Evolutionary conservation across 2,113 vertebrate species (phyloP), one percentile per base, ranked within the genome.

Genomic region (Romanogobio albipinnatus): DNA sequence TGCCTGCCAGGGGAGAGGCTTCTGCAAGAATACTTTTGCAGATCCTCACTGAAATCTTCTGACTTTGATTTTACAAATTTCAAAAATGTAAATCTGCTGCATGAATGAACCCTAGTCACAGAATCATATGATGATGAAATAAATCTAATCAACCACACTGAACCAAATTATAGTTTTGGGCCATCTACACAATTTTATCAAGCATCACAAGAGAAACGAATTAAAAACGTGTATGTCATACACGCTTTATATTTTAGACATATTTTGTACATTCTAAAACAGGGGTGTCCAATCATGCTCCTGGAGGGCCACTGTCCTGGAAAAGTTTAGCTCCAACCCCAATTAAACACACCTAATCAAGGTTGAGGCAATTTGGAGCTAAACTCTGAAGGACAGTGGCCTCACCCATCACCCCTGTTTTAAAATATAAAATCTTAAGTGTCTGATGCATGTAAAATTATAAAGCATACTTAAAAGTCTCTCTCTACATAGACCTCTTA

Each of bases 401-500:
- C 6, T 56, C 39, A 39, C 6, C 39, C 39, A 39, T 39, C 39
- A 19, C 15, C 6, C 17, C 17, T 56, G 6, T 56, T 56, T 56
- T 17, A 53, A 53, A 53, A 53, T 22, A 56, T 8, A 22, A 9
- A 56, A 56, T 56, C 17, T 56, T 19, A 19, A 70, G 36, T n/a
- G 2, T 17, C 36, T n/a, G 66, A 43, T 70, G 66, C 17, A 39
- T 70, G 33, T 22, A 5, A 1, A 70, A 43, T 70, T 70, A 43
- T 11, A 22, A 5, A 22, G 33, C 36, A 43, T 70, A 36, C 36
- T 53, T 76, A 76, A 76, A 39, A 26, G 11, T 76, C 47, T 82
- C n/a, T 82, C 75, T 84, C 24, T 61, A 62, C 76, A 5, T 85
- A 94, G 93, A 89, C 86, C 92, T 94, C 59, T 45, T 91, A 33